Percentiles rank a stretch among this genome's conserved stretches.
phyloP scores from a whole-genome alignment of 2,797 vertebrate species.

The Molossus alvarezi region DNA sequence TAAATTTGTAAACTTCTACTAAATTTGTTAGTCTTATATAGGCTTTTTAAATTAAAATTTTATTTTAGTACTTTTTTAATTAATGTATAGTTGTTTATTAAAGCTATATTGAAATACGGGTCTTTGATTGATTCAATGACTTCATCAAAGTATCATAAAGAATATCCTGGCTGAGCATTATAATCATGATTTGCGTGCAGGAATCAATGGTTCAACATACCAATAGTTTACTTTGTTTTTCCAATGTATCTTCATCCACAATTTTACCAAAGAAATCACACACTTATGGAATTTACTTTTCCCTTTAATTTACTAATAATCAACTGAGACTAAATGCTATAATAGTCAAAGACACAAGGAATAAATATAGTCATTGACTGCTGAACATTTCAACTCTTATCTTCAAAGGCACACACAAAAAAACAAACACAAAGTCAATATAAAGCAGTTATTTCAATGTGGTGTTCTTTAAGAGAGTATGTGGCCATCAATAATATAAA shows the following conservation, averaged over 20 bases:
- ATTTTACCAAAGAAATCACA: neutral
- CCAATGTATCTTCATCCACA: neutral
- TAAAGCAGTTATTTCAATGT: neutral
- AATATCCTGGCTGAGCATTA: neutral
- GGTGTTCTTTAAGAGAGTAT: neutral
- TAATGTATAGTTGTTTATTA: neutral
- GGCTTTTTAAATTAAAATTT: neutral
- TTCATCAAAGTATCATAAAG: neutral
- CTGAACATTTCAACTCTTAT: constrained; percentile 6
- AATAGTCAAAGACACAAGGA: neutral
- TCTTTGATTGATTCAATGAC: neutral
- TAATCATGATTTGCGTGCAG: neutral
- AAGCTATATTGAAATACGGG: neutral
- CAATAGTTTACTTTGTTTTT: constrained; percentile 11
- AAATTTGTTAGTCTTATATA: neutral
- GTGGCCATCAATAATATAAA: neutral
- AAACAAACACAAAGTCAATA: neutral
- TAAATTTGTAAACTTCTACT: neutral
- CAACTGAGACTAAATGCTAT: neutral
- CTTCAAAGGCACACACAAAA: constrained; percentile 13
- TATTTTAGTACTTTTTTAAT: too few relatives aligned
- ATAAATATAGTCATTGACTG: constrained; percentile 3
- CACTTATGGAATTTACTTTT: neutral
- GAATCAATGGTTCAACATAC: neutral
- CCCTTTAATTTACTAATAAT: constrained; percentile 52